Percentiles rank a stretch among this genome's conserved stretches.
Conservation (phyloP, 1,140 invertebrate genomes). For the Drosophila nasuta region DNA sequence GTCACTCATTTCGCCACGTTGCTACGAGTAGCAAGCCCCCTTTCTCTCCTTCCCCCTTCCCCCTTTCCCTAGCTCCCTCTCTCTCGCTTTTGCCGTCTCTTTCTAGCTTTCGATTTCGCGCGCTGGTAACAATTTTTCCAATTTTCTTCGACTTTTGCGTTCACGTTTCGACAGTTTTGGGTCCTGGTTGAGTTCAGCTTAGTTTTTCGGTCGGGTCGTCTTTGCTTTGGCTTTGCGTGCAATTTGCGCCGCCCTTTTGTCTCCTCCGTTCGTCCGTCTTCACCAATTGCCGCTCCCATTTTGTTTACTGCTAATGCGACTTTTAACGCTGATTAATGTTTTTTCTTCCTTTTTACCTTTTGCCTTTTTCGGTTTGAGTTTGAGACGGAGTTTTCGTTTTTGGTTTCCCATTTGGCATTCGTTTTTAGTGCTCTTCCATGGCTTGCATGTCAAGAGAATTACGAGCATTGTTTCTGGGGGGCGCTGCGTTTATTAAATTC, state of each 20-base stretch:
- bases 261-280: neutral
- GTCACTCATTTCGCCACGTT: constrained; percentile 81
- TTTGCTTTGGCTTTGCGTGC: constrained; percentile 52
- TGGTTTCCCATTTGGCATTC: constrained; percentile 45
- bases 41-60: neutral
- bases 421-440: constrained; percentile 43
- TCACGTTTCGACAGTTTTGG: constrained; percentile 58
- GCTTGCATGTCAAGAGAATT: constrained; percentile 57
- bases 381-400: constrained; percentile 5
- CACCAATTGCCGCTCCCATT: constrained; percentile 49
- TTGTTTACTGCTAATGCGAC: constrained; percentile 80
- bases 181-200: constrained; percentile 50
- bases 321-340: constrained; percentile 83
- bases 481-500: constrained; percentile 65
- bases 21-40: neutral
- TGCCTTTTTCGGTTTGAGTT: constrained; percentile 4
- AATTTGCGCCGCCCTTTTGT: constrained; percentile 52
- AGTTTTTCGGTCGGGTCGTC: constrained; percentile 25
- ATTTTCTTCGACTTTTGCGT: constrained; percentile 72
- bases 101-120: constrained; percentile 38
- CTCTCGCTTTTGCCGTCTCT: constrained; percentile 24
- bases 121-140: constrained; percentile 60
- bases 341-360: constrained; percentile 43
- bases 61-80: neutral
- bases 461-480: constrained; percentile 34